Evolutionary conservation across 1,140 invertebrate genomes (phyloP), one percentile per base, ranked within the genome.

Genomic region (Maniola jurtina): DNA sequence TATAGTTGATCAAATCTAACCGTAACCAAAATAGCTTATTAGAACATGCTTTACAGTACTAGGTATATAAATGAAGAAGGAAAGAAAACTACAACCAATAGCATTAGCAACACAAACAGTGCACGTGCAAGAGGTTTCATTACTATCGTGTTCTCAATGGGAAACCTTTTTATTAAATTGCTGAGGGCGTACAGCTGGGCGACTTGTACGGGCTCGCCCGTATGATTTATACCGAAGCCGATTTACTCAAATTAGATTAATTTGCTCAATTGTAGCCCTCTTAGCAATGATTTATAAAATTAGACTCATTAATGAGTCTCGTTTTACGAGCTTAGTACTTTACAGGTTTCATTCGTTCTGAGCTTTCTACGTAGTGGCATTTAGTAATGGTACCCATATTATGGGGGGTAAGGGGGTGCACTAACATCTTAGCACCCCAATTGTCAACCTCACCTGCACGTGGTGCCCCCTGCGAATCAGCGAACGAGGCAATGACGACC

Each of bases 101-200:
- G 34, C 77, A 57, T 40, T 57, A 40, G 34, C 34, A 77, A 79
- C 77, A 74, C 72, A 71, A 71, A 68, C 66, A 64, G 47, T 61
- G 76, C 80, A 85, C 81, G 81, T 83, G 81, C 77, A 56, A 25
- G 59, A 61, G 62, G 64, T 63, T 68, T 68, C 55, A 61, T 63
- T 70, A 68, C 42, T 16, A 33, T 16, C 64, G 60, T 68, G 56
- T 57, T 50, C 61, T 75, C 68, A 70, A 74, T 76, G 69, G 79
- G 83, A 87, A 89, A 86, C 83, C 84, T 87, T 89, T 89, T 89
- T 83, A 87, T 86, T 84, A 84, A 83, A 88, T 89, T 85, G 77
- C 61, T 66, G 65, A 61, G 66, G 76, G 68, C 73, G 56, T 78
- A 76, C 83, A 85, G 83, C 83, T 85, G 82, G 75, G 69, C 57